Conservation (phyloP, 2,888 invertebrate genomes). For the Neoaliturus tenellus region DNA sequence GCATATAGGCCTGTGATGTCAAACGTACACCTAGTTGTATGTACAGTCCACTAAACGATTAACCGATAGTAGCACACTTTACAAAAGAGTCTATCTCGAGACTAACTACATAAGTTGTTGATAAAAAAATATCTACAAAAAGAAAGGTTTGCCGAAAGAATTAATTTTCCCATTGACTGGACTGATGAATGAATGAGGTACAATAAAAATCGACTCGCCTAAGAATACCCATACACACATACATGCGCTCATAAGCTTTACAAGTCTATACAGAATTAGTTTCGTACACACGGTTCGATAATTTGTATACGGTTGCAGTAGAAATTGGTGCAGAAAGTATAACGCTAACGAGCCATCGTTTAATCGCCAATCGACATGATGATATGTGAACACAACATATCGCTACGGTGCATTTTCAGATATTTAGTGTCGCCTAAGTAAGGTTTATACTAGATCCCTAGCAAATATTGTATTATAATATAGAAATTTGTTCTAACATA, state of each 20-base stretch:
- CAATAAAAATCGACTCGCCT: background rate
- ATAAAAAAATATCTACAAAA: conserved; percentile 48
- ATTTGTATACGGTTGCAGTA: conserved; percentile 5
- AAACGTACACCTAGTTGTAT: conserved; percentile 39
- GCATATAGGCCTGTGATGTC: conserved; percentile 44
- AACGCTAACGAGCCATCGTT: conserved; percentile 26
- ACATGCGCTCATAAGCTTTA: conserved; percentile 52
- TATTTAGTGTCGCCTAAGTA: conserved; percentile 45
- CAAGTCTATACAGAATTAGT: conserved; percentile 51
- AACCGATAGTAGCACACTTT: conserved; percentile 52
- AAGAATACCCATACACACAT: conserved; percentile 31
- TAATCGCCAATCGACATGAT: conserved; percentile 39
- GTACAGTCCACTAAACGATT: conserved; percentile 37
- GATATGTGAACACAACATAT: conserved; percentile 52
- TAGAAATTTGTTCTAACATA: conserved; percentile 55
- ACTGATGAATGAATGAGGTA: background rate
- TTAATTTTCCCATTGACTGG: background rate
- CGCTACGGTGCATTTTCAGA: conserved; percentile 52
- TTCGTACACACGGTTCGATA: conserved; percentile 20
- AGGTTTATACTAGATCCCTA: conserved; percentile 51
- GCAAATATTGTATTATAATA: conserved; percentile 48
- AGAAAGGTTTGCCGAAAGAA: conserved; percentile 6
- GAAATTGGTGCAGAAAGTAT: conserved; percentile 49
- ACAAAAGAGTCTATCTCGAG: conserved; percentile 49
- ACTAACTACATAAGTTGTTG: conserved; percentile 42